phyloP scores from a whole-genome alignment of 2,888 invertebrate genomes.

The Pyralis farinalis region DNA sequence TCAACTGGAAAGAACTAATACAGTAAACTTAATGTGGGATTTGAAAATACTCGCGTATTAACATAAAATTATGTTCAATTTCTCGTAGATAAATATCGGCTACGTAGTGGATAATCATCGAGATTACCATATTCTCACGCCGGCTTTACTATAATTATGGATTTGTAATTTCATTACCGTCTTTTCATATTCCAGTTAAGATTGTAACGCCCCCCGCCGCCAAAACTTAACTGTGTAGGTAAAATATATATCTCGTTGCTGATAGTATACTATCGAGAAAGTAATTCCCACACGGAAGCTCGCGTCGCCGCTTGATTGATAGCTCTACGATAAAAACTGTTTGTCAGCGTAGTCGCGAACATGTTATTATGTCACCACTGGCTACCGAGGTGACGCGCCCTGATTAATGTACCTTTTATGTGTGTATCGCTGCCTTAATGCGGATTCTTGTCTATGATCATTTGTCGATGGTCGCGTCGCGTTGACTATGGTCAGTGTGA shows the following conservation, averaged over 20 bases:
- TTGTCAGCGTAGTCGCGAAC: conserved; percentile 53
- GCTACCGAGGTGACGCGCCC: conserved; percentile 45
- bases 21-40: not conserved
- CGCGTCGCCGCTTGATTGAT: conserved; percentile 66
- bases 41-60: not conserved
- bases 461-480: conserved; percentile 29
- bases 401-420: conserved; percentile 63
- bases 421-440: conserved; percentile 46
- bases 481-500: conserved; percentile 47
- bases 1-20: conserved; percentile 9
- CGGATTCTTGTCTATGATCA: conserved; percentile 40
- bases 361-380: conserved; percentile 68
- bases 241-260: conserved; percentile 3
- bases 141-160: conserved; percentile 7
- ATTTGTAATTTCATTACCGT: conserved; percentile 7
- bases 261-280: conserved; percentile 33
- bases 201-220: conserved; percentile 8
- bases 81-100: not conserved
- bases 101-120: conserved; percentile 5
- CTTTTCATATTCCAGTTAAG: not conserved
- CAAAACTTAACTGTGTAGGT: conserved; percentile 1
- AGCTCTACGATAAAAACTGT: conserved; percentile 60
- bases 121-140: conserved; percentile 19
- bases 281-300: conserved; percentile 65
- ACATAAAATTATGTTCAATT: conserved; percentile 12